Base-by-base conservation (phyloP, 2,797 vertebrate genomes). In the Varecia variegata region DNA sequence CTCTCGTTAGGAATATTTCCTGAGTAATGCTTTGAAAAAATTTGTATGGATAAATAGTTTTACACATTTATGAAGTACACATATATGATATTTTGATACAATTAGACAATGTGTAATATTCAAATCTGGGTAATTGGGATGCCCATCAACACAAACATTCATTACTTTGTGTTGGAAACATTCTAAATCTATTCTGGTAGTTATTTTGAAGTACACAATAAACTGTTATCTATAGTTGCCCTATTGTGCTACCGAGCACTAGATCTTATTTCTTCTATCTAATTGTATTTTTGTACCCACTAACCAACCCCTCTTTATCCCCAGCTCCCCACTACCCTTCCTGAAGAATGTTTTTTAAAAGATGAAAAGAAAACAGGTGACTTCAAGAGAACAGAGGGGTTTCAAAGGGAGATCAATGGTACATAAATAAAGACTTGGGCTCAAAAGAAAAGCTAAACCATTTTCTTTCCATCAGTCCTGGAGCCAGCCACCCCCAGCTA, bases 81-180 rank as follows among this genome's bases (percentile, higher is more conserved):
- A n/a, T n/a, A n/a, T 79, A 50, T 54, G 50, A 79, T 79, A 17
- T 79, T 79, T 54, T 79, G 50, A 79, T 79, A 15, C 50, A 79
- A 79, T n/a, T 13, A 27, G 35, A 54, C 50, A 38, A 25, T 35
- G n/a, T 54, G 14, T 27, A 79, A 79, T 79, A 13, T 25, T 25
- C n/a, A 15, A 79, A 79, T 38, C 50, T 25, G 7, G 50, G 50
- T 54, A 54, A 54, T 52, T 35, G 23, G 50, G 21, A 38, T 35
- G 35, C 25, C 50, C 21, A 15, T 38, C 50, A 54, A 23, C 18
- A 23, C 47, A 76, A 76, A 4, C n/a, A 23, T 65, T 65, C 8
- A 58, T 58, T 58, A 58, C 70, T 45, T 52, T 76, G 74, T 76
- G 73, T 23, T 4, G n/a, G 21, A 4, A 54, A 38, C 76, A 38